Percentiles rank a stretch among this genome's conserved stretches.
These are phyloP conservation scores for Ammodytes dubius DNA, from an alignment of 2,113 vertebrate genomes.

Conservation along the genomic window DNA sequence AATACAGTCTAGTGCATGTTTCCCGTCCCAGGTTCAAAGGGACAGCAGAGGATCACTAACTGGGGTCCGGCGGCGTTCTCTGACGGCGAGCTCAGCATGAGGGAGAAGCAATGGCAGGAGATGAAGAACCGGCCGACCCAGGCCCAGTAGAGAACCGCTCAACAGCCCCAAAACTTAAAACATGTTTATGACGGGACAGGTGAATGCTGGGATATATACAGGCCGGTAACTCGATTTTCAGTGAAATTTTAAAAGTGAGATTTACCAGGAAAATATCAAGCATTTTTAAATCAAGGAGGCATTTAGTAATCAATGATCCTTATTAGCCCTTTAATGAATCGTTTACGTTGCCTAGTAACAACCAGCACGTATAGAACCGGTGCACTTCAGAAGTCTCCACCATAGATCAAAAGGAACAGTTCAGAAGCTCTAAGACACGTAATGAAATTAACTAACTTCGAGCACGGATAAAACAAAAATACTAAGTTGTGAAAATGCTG, in stretches of 20 bases:
- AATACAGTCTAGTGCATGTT: neutral
- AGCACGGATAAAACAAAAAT: neutral
- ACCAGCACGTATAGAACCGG: neutral
- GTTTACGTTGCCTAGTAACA: neutral
- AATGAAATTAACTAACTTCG: neutral
- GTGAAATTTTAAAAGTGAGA: neutral
- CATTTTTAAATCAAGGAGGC: slow-evolving; percentile 13
- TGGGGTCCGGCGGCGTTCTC: slow-evolving; percentile 96
- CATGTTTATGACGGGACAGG: neutral
- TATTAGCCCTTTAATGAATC: neutral
- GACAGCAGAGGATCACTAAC: slow-evolving; percentile 90
- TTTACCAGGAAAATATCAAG: neutral
- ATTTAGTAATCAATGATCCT: slow-evolving; percentile 24
- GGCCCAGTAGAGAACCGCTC: slow-evolving; percentile 59
- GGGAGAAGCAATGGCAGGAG: slow-evolving; percentile 93
- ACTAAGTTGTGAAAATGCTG: neutral
- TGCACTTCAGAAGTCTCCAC: neutral
- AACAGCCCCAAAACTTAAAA: neutral
- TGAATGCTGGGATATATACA: neutral
- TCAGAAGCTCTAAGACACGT: too few relatives aligned
- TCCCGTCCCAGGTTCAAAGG: slow-evolving; percentile 88
- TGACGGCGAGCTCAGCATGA: slow-evolving; percentile 89
- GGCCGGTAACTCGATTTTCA: neutral
- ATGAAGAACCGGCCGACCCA: slow-evolving; percentile 85
- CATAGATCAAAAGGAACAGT: too few relatives aligned